phyloP scores from a whole-genome alignment of 2,113 vertebrate genomes.

The Cervus canadensis region DNA sequence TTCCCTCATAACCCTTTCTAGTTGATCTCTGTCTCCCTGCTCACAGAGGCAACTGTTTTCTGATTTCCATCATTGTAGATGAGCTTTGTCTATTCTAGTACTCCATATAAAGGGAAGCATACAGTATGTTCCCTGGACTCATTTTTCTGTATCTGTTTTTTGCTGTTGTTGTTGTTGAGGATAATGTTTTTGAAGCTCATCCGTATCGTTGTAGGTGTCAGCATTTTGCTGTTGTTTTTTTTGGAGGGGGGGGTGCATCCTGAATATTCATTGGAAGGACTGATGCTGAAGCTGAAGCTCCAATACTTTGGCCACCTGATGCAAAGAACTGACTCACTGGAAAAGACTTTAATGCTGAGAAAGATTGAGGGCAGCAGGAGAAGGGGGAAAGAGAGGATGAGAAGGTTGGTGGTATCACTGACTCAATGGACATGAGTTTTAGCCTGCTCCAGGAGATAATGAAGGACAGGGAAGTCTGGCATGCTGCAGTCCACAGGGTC shows the following conservation, averaged over 20 bases:
- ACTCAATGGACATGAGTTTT: not conserved
- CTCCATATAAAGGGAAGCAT: not conserved
- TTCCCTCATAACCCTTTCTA: not conserved
- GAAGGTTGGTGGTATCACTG: not conserved
- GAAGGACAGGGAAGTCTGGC: not conserved
- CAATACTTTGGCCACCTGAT: not conserved
- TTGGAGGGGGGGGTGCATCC: not conserved
- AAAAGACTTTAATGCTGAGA: not conserved
- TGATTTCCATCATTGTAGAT: not conserved
- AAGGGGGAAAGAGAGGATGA: not conserved
- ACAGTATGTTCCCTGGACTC: not conserved
- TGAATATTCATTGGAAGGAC: not conserved
- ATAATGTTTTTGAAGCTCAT: not conserved
- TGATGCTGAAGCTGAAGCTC: not conserved
- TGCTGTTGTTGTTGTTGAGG: not conserved
- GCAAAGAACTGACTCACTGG: not conserved
- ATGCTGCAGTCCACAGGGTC: not conserved
- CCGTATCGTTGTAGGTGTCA: not conserved
- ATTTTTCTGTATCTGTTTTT: not conserved
- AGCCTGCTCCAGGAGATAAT: not conserved
- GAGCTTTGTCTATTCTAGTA: not conserved
- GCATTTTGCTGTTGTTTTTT: not conserved
- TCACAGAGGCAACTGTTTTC: not conserved
- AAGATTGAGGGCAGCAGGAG: not conserved
- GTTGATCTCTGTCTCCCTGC: not conserved